Base-by-base conservation (phyloP, 1,140 invertebrate species). In the Drosophila kepulauana region DNA sequence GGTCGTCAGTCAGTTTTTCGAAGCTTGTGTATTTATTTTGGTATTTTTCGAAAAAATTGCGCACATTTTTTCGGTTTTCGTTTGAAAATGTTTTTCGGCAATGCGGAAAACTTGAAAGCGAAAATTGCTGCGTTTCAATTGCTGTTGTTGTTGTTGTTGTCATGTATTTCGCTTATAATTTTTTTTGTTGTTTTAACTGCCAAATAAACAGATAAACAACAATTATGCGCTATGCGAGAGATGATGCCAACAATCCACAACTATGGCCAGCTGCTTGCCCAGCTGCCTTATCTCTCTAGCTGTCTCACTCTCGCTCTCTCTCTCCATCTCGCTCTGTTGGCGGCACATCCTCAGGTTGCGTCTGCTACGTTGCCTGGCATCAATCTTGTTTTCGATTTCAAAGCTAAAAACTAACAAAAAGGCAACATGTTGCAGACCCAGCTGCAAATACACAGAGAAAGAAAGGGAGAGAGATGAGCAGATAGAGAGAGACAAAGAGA, bases 331-430 rank as follows among this genome's bases (percentile, higher is more conserved):
- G 5, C 54, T 58, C 25, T 48, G 48, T 49, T 54, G 46, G 38
- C 57, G 5, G 41, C 63, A 16, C 13, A 65, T 65, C 15, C 51
- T 65, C 51, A 54, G 59, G 56, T 45, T 54, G 38, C 43, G 71
- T 75, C 78, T 71, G 71, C 20, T 25, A 10, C 10, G 78, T 58
- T 76, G 62, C 58, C 35, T 46, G 48, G 69, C 74, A 89, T 88
- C 85, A 88, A 88, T 89, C 85, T 84, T 78, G 84, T 88, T 88
- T 88, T 88, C 84, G 84, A 84, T 88, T 88, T 88, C 84, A 84
- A 79, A 84, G 54, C 69, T 71, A 81, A 78, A 38, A 73, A 77
- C 81, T 81, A 82, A 74, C 33, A 57, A 69, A 25, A 84, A 84
- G 68, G 81, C 78, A 85, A 84, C 81, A 71, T 84, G 81, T 76